phyloP scores from a whole-genome alignment of 2,888 invertebrate genomes.

The Lasioglossum lativentre region DNA sequence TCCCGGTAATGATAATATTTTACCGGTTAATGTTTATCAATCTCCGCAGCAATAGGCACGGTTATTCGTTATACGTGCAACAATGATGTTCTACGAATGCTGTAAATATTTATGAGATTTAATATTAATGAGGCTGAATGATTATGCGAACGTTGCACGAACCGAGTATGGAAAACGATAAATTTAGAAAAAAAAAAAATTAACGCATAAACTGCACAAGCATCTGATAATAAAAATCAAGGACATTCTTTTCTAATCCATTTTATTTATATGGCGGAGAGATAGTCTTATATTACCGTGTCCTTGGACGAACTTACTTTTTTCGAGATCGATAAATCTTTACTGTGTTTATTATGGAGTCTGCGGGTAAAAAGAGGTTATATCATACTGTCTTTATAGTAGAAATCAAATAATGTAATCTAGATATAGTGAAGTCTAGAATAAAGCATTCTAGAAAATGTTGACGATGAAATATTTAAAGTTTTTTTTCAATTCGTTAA shows the following conservation, averaged over 20 bases:
- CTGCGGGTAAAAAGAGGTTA: not conserved
- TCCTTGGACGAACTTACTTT: conserved; percentile 16
- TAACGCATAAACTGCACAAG: not conserved
- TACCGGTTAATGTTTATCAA: not conserved
- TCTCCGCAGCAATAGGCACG: not conserved
- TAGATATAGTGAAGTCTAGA: not conserved
- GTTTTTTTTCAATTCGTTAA: not conserved
- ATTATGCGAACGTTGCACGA: not conserved
- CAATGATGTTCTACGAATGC: not conserved
- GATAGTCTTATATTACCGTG: conserved; percentile 6
- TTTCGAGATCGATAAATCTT: not conserved
- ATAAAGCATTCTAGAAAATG: not conserved
- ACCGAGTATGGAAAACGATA: not conserved
- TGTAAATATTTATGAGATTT: not conserved
- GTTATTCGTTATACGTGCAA: not conserved
- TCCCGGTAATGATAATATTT: not conserved
- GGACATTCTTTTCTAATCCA: conserved; percentile 13
- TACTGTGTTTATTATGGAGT: not conserved
- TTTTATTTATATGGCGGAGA: conserved; percentile 19
- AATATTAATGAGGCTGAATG: not conserved
- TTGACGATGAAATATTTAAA: too few relatives aligned
- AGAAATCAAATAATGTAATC: not conserved
- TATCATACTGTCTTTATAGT: not conserved
- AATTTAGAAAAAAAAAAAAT: not conserved
- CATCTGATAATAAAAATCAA: conserved; percentile 25